Percentiles rank a stretch among this genome's conserved stretches.
Conservation (phyloP, 1,140 invertebrate genomes). For the Bombus consobrinus region DNA sequence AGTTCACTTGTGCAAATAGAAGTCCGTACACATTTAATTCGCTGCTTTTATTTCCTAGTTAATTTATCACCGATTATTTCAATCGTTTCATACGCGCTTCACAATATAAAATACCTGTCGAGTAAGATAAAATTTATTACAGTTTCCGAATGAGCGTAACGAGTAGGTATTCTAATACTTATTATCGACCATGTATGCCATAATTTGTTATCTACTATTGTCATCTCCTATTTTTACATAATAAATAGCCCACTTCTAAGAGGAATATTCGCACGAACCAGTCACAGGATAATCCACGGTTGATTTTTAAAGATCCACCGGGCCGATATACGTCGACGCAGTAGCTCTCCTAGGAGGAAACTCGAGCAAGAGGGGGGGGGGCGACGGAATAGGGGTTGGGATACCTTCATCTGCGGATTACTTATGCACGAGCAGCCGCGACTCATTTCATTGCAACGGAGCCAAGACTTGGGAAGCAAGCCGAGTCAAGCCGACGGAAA, state of each 20-base stretch:
- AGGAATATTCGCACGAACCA: neutral
- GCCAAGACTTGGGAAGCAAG: conserved; percentile 63
- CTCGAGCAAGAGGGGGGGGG: conserved; percentile 4
- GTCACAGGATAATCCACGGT: neutral
- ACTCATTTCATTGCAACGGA: conserved; percentile 76
- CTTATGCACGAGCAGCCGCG: conserved; percentile 78
- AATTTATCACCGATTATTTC: too few species aligned
- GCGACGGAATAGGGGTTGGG: conserved; percentile 48
- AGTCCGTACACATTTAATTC: too few species aligned
- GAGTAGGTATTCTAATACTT: too few species aligned
- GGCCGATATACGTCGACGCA: conserved; percentile 57
- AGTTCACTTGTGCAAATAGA: too few species aligned
- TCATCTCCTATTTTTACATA: neutral
- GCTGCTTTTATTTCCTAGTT: too few species aligned
- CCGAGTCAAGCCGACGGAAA: conserved; percentile 74
- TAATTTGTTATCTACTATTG: too few species aligned
- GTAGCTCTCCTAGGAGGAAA: conserved; percentile 53
- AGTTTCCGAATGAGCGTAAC: too few species aligned
- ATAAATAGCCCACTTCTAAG: neutral
- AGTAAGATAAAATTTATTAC: too few species aligned
- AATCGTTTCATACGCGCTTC: too few species aligned
- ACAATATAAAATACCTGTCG: too few species aligned
- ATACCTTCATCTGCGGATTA: conserved; percentile 75
- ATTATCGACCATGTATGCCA: too few species aligned
- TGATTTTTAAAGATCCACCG: conserved; percentile 55